Percentiles rank a stretch among this genome's conserved stretches.
Conservation (phyloP, 1,140 invertebrate genomes). For the Caenorhabditis brenneri region DNA sequence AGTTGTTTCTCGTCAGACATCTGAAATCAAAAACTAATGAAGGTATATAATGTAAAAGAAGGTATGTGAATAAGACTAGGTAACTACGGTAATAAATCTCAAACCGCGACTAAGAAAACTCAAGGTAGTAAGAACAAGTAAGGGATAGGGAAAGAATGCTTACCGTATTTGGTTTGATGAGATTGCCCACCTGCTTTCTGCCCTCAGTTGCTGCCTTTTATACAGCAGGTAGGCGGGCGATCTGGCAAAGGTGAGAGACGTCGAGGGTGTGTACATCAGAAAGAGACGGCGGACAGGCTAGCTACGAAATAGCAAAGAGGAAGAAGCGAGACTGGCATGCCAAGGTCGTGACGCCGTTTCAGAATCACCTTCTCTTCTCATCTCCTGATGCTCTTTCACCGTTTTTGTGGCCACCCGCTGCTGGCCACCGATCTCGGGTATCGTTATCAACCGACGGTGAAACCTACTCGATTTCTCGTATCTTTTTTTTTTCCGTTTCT, state of each 20-base stretch:
- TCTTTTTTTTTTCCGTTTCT: conserved; percentile 17
- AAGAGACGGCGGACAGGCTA: conserved; percentile 35
- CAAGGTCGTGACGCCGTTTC: conserved; percentile 45
- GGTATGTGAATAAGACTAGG: neutral
- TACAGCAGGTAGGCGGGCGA: conserved; percentile 41
- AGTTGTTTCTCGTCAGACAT: conserved; percentile 52
- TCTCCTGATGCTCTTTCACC: conserved; percentile 29
- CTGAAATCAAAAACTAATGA: conserved; percentile 37
- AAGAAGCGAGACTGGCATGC: conserved; percentile 29
- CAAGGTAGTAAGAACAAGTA: neutral
- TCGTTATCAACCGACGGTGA: conserved; percentile 12
- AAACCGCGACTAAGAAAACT: neutral
- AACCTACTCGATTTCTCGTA: neutral
- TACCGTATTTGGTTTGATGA: conserved; percentile 49
- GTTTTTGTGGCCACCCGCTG: conserved; percentile 27
- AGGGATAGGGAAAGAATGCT: conserved; percentile 35
- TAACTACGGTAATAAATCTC: neutral
- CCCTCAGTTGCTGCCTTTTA: conserved; percentile 23
- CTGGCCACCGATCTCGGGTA: neutral
- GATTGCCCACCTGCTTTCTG: conserved; percentile 46
- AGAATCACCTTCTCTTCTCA: neutral
- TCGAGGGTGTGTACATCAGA: conserved; percentile 28
- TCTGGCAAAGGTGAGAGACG: conserved; percentile 41
- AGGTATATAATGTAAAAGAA: neutral
- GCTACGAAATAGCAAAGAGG: conserved; percentile 26